These are phyloP conservation scores for Bergia puertoricense DNA, from an alignment of 92 coral and sea anemone species.

Conservation along the genomic window DNA sequence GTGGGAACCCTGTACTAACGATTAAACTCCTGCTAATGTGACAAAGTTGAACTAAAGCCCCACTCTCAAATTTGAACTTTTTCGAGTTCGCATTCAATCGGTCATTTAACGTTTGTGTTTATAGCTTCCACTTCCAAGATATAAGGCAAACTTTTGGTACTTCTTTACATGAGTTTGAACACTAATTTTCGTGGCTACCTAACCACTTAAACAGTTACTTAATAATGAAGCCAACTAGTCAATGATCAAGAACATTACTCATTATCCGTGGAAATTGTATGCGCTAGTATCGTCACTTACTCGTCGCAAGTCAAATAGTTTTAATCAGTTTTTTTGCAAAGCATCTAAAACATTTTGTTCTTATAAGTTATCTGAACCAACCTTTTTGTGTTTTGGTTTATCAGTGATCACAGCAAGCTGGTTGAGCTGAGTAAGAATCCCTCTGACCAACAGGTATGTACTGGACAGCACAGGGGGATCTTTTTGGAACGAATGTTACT, in stretches of 20 bases:
- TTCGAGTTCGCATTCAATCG: too few species aligned
- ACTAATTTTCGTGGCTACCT: too few species aligned
- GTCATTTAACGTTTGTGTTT: too few species aligned
- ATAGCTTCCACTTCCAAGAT: too few species aligned
- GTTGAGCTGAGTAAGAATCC: conserved; percentile 25
- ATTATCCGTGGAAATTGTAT: background rate
- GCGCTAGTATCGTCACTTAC: too few species aligned
- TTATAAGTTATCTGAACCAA: background rate
- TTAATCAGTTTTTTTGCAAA: background rate
- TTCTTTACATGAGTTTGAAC: too few species aligned
- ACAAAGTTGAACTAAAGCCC: too few species aligned
- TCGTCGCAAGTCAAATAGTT: background rate
- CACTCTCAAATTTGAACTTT: too few species aligned
- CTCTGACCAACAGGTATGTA: conserved; percentile 31
- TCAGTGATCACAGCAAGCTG: conserved; percentile 30
- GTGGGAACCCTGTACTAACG: too few species aligned
- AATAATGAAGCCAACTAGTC: background rate
- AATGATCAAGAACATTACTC: background rate
- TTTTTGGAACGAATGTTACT: background rate
- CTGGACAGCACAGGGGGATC: background rate
- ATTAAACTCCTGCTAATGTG: too few species aligned
- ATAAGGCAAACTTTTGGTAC: too few species aligned
- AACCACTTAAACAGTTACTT: too few species aligned
- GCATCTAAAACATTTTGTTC: background rate
- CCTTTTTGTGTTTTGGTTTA: background rate